These are phyloP conservation scores for Apostichopus parvimensis DNA, from an alignment of 35 echinoderm and acorn worm genomes.

Conservation along the genomic window DNA sequence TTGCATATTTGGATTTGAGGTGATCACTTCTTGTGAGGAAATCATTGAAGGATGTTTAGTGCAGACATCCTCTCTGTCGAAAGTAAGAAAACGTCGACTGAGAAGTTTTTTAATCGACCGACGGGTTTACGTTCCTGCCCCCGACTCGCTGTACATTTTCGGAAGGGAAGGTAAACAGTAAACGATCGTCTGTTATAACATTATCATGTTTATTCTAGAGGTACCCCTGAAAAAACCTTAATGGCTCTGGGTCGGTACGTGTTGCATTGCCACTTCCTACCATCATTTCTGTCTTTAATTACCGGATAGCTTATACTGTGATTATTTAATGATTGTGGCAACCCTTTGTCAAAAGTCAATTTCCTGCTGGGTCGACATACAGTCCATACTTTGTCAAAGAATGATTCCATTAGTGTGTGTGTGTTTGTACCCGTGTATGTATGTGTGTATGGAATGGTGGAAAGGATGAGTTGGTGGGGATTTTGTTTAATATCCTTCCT, in stretches of 20 bases:
- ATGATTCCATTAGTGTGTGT: no score
- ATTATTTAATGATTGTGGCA: not conserved
- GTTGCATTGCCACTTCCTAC: not conserved
- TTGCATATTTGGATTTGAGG: no score
- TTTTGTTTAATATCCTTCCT: not conserved
- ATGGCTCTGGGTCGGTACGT: not conserved
- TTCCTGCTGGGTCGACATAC: no score
- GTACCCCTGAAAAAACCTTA: not conserved
- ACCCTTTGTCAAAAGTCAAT: no score
- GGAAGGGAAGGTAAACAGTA: not conserved
- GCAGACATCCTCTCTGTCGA: not conserved
- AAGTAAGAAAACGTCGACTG: not conserved
- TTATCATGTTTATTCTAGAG: not conserved
- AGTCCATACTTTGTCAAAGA: no score
- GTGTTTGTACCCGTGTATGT: no score
- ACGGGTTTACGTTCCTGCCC: not conserved
- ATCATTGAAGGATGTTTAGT: not conserved
- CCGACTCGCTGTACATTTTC: not conserved
- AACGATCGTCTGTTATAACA: not conserved
- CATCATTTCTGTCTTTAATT: not conserved
- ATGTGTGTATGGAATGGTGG: no score
- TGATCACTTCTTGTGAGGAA: not conserved
- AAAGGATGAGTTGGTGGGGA: no score
- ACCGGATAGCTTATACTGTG: not conserved
- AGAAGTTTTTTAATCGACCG: not conserved